These are phyloP conservation scores for Neotoma lepida DNA, from an alignment of 2,113 vertebrate species.

Conservation along the genomic window DNA sequence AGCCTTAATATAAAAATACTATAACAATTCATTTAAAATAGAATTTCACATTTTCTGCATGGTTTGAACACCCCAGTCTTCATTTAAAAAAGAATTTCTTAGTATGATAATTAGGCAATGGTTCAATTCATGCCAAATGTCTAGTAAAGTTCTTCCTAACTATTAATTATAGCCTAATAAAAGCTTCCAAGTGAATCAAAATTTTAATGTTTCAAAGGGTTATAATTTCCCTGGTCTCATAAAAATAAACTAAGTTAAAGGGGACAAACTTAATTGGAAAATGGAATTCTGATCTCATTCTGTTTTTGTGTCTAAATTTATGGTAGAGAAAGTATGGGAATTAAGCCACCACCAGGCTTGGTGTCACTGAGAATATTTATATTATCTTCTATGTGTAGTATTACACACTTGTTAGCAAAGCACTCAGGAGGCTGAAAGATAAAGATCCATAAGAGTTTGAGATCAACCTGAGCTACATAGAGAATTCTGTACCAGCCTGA, in stretches of 20 bases:
- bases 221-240: constrained; percentile 52
- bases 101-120: constrained; percentile 61
- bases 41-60: constrained; percentile 53
- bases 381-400: background rate
- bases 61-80: constrained; percentile 25
- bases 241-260: constrained; percentile 41
- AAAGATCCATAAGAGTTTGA: background rate
- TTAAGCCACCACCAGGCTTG: background rate
- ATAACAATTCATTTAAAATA: constrained; percentile 56
- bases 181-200: constrained; percentile 67
- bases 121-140: constrained; percentile 64
- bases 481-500: background rate
- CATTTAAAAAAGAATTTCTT: constrained; percentile 52
- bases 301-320: background rate
- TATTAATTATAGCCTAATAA: constrained; percentile 74
- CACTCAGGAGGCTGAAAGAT: background rate
- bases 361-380: background rate
- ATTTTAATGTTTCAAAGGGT: constrained; percentile 61
- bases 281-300: constrained; percentile 14
- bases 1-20: constrained; percentile 47
- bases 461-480: background rate
- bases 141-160: constrained; percentile 54
- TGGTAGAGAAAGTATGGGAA: background rate
- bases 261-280: background rate
- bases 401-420: background rate